Base-by-base conservation (phyloP, 2,113 vertebrate species). In the Grus americana region DNA sequence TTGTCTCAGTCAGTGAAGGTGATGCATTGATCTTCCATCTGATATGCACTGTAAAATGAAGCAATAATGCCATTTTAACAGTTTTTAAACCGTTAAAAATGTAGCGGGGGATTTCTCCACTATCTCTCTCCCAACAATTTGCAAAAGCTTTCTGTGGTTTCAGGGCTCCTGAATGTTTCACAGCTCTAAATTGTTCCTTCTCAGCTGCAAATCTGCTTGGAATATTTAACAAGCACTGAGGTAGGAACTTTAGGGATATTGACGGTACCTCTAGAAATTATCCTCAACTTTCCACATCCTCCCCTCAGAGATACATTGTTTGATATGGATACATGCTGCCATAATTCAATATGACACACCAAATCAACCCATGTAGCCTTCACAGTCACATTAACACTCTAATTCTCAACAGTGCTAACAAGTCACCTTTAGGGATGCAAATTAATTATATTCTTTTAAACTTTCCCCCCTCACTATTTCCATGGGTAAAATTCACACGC, bases 381-480 rank as follows among this genome's bases (percentile, higher is more conserved):
- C 70, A 79, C 15, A 74, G 52, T 67, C 40, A 63, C 23, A 63
- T 93, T 95, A 94, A 80, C 32, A 61, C 38, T 80, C 40, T 71
- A 82, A 92, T 83, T 95, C 63, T 88, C 55, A 86, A 50, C 36
- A 93, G 42, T 55, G 46, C n/a, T 94, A 94, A 94, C 75, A 90
- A 74, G 47, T 90, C 92, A 92, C 46, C 57, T 94, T 96, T 86
- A 90, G 54, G 55, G 55, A 91, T 83, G 32, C 29, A 90, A 84
- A 95, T 86, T 85, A 96, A 96, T 95, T 88, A 83, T 95, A 74
- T 23, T 46, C 36, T 63, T 87, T 80, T 68, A 84, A 66, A 89
- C 15, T 68, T 78, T 44, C 15, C 49, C 21, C 46, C 10, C 46
- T 46, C 42, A 7, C 21, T 63, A 78, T 90, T 95, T 96, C 59